Evolutionary conservation across 2,797 vertebrate species (phyloP).

Genomic region (Sandelia bainsii): DNA sequence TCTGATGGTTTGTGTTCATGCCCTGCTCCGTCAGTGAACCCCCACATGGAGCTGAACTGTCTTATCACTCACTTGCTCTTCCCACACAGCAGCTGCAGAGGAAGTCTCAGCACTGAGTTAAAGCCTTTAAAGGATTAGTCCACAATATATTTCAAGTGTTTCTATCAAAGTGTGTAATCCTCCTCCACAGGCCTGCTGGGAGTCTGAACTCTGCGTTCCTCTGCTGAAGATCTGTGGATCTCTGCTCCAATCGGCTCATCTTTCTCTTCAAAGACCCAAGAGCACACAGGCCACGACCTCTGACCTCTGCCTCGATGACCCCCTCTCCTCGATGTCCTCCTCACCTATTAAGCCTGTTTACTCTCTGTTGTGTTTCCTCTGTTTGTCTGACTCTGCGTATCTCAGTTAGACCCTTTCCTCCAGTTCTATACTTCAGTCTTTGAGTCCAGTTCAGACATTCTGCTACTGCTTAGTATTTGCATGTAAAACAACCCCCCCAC

Average conservation of each 20-base stretch:
- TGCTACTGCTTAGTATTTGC: too few relatives aligned
- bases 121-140: constrained; percentile 52
- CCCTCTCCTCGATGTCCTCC: constrained; percentile 28
- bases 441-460: too few relatives aligned
- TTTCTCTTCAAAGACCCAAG: constrained; percentile 89
- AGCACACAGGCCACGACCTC: constrained; percentile 85
- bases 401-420: too few relatives aligned
- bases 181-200: constrained; percentile 20
- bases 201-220: constrained; percentile 13
- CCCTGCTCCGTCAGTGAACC: too few relatives aligned
- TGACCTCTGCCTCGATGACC: constrained; percentile 83
- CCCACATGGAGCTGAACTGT: constrained; percentile 1
- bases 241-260: constrained; percentile 75
- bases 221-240: not conserved
- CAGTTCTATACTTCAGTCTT: not conserved
- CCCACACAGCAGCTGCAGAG: constrained; percentile 29
- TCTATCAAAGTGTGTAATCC: constrained; percentile 58
- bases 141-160: constrained; percentile 22
- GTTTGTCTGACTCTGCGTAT: not conserved
- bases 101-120: constrained; percentile 33
- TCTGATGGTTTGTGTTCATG: too few relatives aligned
- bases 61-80: not conserved
- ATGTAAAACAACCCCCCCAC: too few relatives aligned
- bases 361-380: constrained; percentile 26
- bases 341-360: not conserved